Base-by-base conservation (phyloP, 1,140 invertebrate species). In the Nymphalis io region DNA sequence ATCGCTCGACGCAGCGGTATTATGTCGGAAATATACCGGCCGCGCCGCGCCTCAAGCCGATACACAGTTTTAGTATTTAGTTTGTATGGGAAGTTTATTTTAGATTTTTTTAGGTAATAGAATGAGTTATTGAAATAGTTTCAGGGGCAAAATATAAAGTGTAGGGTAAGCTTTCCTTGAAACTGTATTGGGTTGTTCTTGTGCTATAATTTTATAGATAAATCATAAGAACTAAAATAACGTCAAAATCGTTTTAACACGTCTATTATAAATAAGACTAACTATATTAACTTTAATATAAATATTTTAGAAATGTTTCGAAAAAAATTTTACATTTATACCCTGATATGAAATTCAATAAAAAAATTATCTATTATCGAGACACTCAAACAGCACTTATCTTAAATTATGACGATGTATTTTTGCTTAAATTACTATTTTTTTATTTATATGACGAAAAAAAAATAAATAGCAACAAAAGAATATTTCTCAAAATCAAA, bases 1-100 rank as follows among this genome's bases (percentile, higher is more conserved):
- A 91, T 91, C 89, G 89, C 89, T 91, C 89, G 89, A 91, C 89
- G 89, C 89, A 91, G 89, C 89, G 89, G 89, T 91, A 91, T 91
- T 91, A 91, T 91, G 89, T 91, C 89, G 89, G 89, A 91, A 91
- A 91, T 91, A 91, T 91, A 91, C 88, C 85, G 89, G 88, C 81
- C 79, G 86, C 82, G 76, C 78, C 80, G 83, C 85, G 89, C 79
- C 86, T 89, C 85, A 82, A 84, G 89, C 88, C 89, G 86, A 80
- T 87, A 80, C 77, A 85, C 82, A 60, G 78, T 87, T 91, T 89
- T 68, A 71, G 75, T 74, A 90, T 91, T 91, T 91, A 91, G 85
- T 91, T 91, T 91, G 88, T 91, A 91, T 90, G 89, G 85, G 79
- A 83, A 90, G 82, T 79, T 88, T 89, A 82, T 85, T 85, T 90